These are phyloP conservation scores for Eupelmus urozonus DNA, from an alignment of 2,888 invertebrate genomes.

Conservation along the genomic window DNA sequence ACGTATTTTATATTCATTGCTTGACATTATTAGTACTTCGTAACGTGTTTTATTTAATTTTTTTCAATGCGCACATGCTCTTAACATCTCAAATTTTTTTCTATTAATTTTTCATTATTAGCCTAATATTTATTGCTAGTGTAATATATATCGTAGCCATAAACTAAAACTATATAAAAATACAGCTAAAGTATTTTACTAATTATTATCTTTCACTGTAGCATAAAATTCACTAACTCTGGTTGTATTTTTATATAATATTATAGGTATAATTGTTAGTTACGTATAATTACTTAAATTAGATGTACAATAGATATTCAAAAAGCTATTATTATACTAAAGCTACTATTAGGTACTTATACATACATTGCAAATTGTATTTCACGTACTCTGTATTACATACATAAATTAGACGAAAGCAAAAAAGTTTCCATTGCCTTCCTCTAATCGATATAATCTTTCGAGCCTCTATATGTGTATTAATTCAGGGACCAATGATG, in stretches of 20 bases:
- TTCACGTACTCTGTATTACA: not conserved
- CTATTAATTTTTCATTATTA: constrained; percentile 18
- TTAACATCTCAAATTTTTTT: constrained; percentile 30
- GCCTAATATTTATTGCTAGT: constrained; percentile 12
- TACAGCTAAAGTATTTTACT: constrained; percentile 10
- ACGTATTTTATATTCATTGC: constrained; percentile 23
- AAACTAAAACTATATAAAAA: constrained; percentile 30
- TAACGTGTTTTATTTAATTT: constrained; percentile 24
- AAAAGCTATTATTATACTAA: too few relatives aligned
- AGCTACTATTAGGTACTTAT: not conserved
- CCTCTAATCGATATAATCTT: not conserved
- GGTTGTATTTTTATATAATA: constrained; percentile 12
- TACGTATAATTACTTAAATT: too few relatives aligned
- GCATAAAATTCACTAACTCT: not conserved
- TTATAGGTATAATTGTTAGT: too few relatives aligned
- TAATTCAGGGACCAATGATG: constrained; percentile 74
- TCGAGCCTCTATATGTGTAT: too few relatives aligned
- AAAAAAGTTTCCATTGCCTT: not conserved
- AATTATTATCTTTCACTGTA: too few relatives aligned
- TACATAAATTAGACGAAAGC: not conserved
- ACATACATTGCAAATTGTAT: not conserved
- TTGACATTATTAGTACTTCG: constrained; percentile 32
- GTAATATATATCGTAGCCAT: constrained; percentile 5
- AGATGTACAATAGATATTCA: too few relatives aligned
- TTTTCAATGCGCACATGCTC: constrained; percentile 21